These are phyloP conservation scores for Hemibagrus wyckioides DNA, from an alignment of 2,113 vertebrate genomes.

Conservation along the genomic window DNA sequence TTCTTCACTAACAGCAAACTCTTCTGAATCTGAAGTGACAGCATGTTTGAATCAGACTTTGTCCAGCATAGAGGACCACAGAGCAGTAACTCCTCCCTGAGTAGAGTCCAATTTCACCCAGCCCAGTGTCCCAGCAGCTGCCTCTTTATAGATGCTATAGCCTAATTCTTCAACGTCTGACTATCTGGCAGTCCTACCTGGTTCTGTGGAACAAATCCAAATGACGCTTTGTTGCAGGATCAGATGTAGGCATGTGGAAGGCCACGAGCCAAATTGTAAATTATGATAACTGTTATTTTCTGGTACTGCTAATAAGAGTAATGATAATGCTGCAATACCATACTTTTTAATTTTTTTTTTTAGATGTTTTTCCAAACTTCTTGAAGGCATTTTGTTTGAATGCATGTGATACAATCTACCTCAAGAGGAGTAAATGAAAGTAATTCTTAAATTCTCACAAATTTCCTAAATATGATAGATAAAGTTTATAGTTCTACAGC, in stretches of 20 bases:
- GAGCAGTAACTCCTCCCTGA: constrained; percentile 6
- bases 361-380: not conserved
- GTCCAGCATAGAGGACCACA: not conserved
- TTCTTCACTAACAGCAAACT: not conserved
- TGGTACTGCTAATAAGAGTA: not conserved
- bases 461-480: too few species aligned
- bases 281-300: not conserved
- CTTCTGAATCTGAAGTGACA: not conserved
- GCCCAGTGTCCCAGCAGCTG: not conserved
- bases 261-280: not conserved
- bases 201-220: constrained; percentile 9
- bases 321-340: not conserved
- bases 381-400: not conserved
- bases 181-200: not conserved
- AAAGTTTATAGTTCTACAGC: too few species aligned
- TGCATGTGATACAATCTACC: not conserved
- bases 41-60: not conserved
- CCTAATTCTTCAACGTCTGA: not conserved
- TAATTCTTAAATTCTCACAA: not conserved
- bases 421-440: not conserved
- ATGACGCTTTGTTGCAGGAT: not conserved
- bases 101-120: not conserved
- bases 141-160: not conserved
- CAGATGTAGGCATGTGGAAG: not conserved
- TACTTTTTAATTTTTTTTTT: not conserved